phyloP scores from a whole-genome alignment of 2,113 vertebrate genomes.

The Zootoca vivipara region DNA sequence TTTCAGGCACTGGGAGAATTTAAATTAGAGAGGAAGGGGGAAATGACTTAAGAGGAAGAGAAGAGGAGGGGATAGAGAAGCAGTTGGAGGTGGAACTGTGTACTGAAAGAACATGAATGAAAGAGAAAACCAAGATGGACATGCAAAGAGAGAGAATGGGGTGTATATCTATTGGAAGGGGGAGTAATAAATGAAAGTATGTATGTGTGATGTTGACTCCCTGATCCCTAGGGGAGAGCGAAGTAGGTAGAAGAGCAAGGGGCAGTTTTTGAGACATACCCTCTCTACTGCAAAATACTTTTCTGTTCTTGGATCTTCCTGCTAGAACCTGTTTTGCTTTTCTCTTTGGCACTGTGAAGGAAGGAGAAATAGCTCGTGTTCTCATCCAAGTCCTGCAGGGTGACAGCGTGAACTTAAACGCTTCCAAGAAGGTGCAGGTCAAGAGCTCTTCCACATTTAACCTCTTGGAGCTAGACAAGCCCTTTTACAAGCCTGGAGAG shows the following conservation, averaged over 20 bases:
- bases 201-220: background rate
- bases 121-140: background rate
- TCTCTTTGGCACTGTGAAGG: conserved; percentile 21
- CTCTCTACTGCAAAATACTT: background rate
- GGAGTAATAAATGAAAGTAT: background rate
- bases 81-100: background rate
- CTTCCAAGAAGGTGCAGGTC: conserved; percentile 63
- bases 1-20: background rate
- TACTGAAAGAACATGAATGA: background rate
- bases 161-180: too few species aligned
- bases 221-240: background rate
- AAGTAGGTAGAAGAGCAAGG: background rate
- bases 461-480: conserved; percentile 70
- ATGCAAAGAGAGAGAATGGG: background rate
- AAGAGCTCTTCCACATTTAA: conserved; percentile 27
- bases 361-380: conserved; percentile 26
- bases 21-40: background rate
- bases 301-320: background rate
- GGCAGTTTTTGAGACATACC: background rate
- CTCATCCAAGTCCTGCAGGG: conserved; percentile 34
- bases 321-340: background rate
- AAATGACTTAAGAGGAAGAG: background rate
- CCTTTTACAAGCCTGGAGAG: conserved; percentile 64
- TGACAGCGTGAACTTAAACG: conserved; percentile 48
- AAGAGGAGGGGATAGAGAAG: background rate